Evolutionary conservation across 2,888 invertebrate genomes (phyloP).

Genomic region (Linyphia triangularis): DNA sequence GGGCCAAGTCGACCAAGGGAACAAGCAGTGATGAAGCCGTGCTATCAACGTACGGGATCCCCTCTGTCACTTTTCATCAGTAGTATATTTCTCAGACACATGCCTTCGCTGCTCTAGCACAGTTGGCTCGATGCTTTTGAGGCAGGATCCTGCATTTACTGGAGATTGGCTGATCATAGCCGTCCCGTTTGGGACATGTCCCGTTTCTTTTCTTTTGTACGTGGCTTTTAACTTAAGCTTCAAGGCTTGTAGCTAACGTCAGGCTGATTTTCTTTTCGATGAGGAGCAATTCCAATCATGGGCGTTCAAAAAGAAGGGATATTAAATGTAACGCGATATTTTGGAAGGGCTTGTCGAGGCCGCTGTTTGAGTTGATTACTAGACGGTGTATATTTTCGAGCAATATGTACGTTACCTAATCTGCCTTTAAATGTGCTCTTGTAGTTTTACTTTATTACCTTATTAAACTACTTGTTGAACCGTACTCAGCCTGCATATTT

Average conservation of each 20-base stretch:
- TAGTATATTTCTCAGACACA: slow-evolving; percentile 71
- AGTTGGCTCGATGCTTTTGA: slow-evolving; percentile 45
- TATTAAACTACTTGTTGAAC: no score
- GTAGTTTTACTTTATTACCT: no score
- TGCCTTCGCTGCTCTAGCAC: slow-evolving; percentile 2
- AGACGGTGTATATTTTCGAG: no score
- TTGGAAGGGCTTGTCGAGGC: not conserved
- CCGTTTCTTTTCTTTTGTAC: slow-evolving; percentile 5
- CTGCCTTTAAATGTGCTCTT: no score
- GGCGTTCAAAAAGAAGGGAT: no score
- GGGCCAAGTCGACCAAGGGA: slow-evolving; percentile 55
- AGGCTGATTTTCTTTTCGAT: slow-evolving; percentile 8
- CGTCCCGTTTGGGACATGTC: slow-evolving; percentile 57
- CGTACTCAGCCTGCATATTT: no score
- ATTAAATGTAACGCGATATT: not conserved
- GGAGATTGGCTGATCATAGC: slow-evolving; percentile 69
- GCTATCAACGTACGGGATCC: slow-evolving; percentile 72
- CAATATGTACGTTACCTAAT: no score
- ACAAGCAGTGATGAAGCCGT: slow-evolving; percentile 69
- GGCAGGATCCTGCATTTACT: slow-evolving; percentile 50
- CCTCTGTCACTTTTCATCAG: slow-evolving; percentile 69
- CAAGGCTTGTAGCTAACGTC: slow-evolving; percentile 15
- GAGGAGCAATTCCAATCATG: no score
- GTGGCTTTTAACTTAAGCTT: slow-evolving; percentile 66
- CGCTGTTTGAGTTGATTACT: no score